Evolutionary conservation across 2,888 invertebrate genomes (phyloP), one percentile per base, ranked within the genome.

Genomic region (Cosmopolites sordidus): DNA sequence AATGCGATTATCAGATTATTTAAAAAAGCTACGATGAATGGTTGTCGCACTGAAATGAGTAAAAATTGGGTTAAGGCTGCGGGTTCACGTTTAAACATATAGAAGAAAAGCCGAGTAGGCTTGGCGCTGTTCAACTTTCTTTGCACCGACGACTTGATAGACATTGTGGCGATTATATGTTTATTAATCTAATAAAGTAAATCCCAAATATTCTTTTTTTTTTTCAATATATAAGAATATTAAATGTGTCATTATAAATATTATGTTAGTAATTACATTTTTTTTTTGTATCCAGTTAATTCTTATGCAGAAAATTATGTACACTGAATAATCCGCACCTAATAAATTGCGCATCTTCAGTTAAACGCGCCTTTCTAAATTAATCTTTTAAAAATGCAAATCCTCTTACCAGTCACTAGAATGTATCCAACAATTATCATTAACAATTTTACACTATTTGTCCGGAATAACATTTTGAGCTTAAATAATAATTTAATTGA

Each of bases 391-490:
- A 33, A 9, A 33, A 9, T 33, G 33, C 5, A 27, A 33, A 33
- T 33, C n/a, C n/a, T 33, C 56, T 52, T 42, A 56, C 56, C 51
- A 41, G 42, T 41, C 15, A 56, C 46, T 39, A 56, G 42, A 56
- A 56, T 40, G 38, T 56, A 56, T 52, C 56, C 56, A 29, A 52
- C 41, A 42, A 56, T 37, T 1, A 55, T 47, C 17, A 56, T 16
- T 27, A 49, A 33, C 16, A 56, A n/a, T 45, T 51, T 51, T 38
- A 51, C 51, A 17, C 47, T 44, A 56, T 43, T 51, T 46, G 52
- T 56, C 51, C 56, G 52, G 49, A 38, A 56, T n/a, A 52, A 37
- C 56, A 56, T 56, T 44, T n/a, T 51, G 5, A 33, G 17, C 29
- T 27, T 48, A 27, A 27, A 5, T 27, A n/a, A n/a, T 27, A n/a